phyloP scores from a whole-genome alignment of 92 coral and sea anemone genomes.

The Porites rus region DNA sequence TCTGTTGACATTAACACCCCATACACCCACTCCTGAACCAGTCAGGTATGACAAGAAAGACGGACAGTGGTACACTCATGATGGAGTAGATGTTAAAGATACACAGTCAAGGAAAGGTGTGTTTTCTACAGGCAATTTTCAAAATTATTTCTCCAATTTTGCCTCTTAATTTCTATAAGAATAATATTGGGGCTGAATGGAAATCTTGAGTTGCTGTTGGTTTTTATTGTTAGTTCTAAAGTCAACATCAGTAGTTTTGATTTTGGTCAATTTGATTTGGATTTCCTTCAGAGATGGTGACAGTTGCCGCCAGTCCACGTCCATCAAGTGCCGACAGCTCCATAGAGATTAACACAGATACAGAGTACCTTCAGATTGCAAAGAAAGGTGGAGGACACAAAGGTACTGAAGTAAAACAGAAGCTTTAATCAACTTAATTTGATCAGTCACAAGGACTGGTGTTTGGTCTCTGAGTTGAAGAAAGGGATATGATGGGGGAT shows the following conservation, averaged over 20 bases:
- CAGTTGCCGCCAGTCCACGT: constrained; percentile 36
- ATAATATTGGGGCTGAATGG: no score
- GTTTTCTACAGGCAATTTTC: no score
- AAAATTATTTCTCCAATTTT: no score
- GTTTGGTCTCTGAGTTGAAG: no score
- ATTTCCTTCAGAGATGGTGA: constrained; percentile 20
- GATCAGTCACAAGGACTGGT: no score
- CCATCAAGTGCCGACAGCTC: constrained; percentile 2
- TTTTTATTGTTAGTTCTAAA: no score
- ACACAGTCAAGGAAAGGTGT: constrained; percentile 49
- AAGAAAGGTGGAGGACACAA: constrained; percentile 49
- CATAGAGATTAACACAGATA: constrained; percentile 9
- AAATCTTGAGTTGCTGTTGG: no score
- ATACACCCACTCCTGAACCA: constrained; percentile 47
- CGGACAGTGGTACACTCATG: constrained; percentile 72
- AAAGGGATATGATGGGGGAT: no score
- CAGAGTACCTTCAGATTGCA: constrained; percentile 46
- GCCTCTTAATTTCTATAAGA: no score
- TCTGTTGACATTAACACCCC: constrained; percentile 41
- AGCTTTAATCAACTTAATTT: background rate
- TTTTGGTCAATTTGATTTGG: background rate
- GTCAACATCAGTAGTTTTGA: no score
- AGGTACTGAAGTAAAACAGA: background rate
- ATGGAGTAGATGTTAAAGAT: constrained; percentile 44
- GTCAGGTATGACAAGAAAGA: constrained; percentile 42